A percentile compares a stretch with the other conserved stretches of the same genome.
Evolutionary conservation across 2,797 vertebrate genomes (phyloP).

Genomic region (Acanthopagrus latus): DNA sequence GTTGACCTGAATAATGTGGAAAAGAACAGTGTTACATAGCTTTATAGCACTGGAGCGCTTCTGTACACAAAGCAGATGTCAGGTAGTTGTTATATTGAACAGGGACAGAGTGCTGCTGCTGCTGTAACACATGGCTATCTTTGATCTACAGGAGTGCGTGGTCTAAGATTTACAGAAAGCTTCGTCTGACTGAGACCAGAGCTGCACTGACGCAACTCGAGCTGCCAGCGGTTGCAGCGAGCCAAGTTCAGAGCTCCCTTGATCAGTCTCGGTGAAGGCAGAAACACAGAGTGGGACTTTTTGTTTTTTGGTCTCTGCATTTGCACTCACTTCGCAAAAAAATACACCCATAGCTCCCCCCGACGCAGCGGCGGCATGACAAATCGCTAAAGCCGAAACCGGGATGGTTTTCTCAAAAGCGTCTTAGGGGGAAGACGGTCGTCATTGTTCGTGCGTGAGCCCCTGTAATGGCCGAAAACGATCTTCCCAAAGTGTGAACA

Average conservation of each 20-base stretch:
- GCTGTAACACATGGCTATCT: slow-evolving; percentile 35
- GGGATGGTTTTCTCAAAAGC: slow-evolving; percentile 47
- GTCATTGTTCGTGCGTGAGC: slow-evolving; percentile 40
- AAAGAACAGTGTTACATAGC: neutral
- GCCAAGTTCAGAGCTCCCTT: slow-evolving; percentile 49
- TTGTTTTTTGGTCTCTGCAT: slow-evolving; percentile 51
- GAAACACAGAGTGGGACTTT: slow-evolving; percentile 36
- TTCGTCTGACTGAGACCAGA: slow-evolving; percentile 53
- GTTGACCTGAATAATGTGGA: neutral
- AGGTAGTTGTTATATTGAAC: slow-evolving; percentile 20
- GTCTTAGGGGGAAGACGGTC: slow-evolving; percentile 39
- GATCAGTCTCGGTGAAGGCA: slow-evolving; percentile 47
- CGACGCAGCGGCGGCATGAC: slow-evolving; percentile 33
- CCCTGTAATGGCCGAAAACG: slow-evolving; percentile 41
- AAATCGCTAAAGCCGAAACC: slow-evolving; percentile 52
- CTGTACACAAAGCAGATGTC: slow-evolving; percentile 38
- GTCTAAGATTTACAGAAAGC: slow-evolving; percentile 62
- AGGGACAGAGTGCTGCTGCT: slow-evolving; percentile 43
- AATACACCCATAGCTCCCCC: slow-evolving; percentile 31
- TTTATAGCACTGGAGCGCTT: neutral
- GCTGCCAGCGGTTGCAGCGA: slow-evolving; percentile 38
- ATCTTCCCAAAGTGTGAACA: slow-evolving; percentile 17
- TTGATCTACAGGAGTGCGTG: slow-evolving; percentile 55
- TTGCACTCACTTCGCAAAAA: slow-evolving; percentile 43
- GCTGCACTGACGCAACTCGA: slow-evolving; percentile 44